Percentiles rank a stretch among this genome's conserved stretches.
Evolutionary conservation across 2,888 invertebrate species (phyloP).

Genomic region (Hydraecia micacea): DNA sequence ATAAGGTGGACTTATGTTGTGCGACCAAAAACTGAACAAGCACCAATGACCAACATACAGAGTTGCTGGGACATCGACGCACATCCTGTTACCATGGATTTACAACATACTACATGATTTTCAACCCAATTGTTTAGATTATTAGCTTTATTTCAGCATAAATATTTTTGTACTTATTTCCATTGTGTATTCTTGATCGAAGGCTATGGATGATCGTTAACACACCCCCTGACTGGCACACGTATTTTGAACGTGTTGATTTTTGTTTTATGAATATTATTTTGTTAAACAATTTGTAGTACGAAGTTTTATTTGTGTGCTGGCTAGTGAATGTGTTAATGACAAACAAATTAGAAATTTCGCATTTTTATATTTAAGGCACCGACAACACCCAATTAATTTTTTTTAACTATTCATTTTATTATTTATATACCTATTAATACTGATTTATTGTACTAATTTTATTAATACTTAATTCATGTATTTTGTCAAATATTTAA

Average conservation of each 20-base stretch:
- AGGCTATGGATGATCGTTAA: background rate
- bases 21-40: background rate
- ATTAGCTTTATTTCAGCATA: background rate
- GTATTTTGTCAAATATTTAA: background rate
- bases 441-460: background rate
- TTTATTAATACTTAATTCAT: background rate
- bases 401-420: background rate
- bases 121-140: background rate
- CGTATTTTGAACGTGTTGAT: background rate
- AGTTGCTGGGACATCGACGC: background rate
- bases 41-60: background rate
- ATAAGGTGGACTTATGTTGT: too few relatives aligned
- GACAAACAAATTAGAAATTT: conserved; percentile 3
- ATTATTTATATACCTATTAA: background rate
- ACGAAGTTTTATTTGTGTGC: background rate
- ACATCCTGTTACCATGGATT: background rate
- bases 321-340: conserved; percentile 20
- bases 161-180: background rate
- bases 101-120: background rate
- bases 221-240: conserved; percentile 1
- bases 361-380: conserved; percentile 17
- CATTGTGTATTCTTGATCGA: background rate
- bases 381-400: conserved; percentile 37
- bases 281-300: background rate
- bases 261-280: background rate